Percentiles rank a stretch among this genome's conserved stretches.
These are phyloP conservation scores for Phrynosoma platyrhinos DNA, from an alignment of 2,113 vertebrate genomes.

Conservation along the genomic window DNA sequence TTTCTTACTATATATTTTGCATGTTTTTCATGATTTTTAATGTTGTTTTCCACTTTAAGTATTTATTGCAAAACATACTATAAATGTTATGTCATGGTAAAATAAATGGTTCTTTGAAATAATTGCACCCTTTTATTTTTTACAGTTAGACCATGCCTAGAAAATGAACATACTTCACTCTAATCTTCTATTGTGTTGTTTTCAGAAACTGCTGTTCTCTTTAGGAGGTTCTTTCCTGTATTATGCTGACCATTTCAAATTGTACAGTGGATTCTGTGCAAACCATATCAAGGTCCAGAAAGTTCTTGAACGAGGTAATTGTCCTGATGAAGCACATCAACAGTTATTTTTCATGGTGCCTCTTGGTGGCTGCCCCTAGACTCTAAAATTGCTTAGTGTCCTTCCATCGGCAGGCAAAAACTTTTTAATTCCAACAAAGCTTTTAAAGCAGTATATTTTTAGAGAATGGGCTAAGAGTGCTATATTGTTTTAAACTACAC, in stretches of 20 bases:
- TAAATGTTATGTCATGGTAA: not conserved
- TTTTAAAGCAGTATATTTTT: too few relatives aligned
- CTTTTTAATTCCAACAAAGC: too few relatives aligned
- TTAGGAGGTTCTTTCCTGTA: constrained; percentile 97
- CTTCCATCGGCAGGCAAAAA: too few relatives aligned
- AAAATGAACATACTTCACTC: not conserved
- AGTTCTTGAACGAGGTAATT: constrained; percentile 94
- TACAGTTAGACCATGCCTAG: too few relatives aligned
- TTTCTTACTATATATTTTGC: not conserved
- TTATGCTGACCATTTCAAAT: constrained; percentile 98
- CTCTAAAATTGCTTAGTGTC: too few relatives aligned
- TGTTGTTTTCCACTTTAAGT: not conserved
- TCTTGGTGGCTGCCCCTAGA: too few relatives aligned
- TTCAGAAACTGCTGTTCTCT: constrained; percentile 96
- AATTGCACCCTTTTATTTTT: not conserved
- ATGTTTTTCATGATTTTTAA: not conserved
- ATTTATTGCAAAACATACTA: too few relatives aligned
- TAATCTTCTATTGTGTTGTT: constrained; percentile 45
- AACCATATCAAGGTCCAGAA: constrained; percentile 99
- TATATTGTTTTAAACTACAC: too few relatives aligned
- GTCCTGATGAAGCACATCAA: constrained; percentile 4
- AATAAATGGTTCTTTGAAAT: not conserved
- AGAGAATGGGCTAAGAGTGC: too few relatives aligned
- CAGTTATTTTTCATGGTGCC: not conserved
- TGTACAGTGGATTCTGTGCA: constrained; percentile 98